phyloP scores from a whole-genome alignment of 2,888 invertebrate genomes.

The Amiota mariae region DNA sequence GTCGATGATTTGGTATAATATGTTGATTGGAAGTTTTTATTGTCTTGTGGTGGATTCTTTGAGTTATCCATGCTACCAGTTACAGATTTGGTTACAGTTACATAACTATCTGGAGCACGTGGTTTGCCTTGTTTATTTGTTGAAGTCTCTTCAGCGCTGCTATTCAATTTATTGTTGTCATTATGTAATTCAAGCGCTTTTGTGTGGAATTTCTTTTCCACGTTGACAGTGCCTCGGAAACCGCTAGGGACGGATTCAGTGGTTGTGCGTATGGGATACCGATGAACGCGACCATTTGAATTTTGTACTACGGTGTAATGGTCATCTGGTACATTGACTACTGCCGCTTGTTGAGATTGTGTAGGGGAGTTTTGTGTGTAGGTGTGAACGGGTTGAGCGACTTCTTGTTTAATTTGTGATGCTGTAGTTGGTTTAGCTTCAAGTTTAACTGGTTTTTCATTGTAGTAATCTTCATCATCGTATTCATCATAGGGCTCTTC shows the following conservation, averaged over 20 bases:
- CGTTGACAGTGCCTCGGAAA: slow-evolving; percentile 72
- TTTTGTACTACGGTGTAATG: slow-evolving; percentile 69
- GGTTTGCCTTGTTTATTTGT: slow-evolving; percentile 64
- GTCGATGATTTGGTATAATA: slow-evolving; percentile 91
- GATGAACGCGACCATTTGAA: slow-evolving; percentile 69
- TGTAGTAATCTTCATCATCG: slow-evolving; percentile 78
- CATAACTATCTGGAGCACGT: slow-evolving; percentile 79
- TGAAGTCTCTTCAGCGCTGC: slow-evolving; percentile 58
- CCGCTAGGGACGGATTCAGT: slow-evolving; percentile 71
- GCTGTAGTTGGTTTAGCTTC: slow-evolving; percentile 49
- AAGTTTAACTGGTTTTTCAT: slow-evolving; percentile 71
- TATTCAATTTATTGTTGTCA: slow-evolving; percentile 58
- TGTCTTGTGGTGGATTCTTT: slow-evolving; percentile 77
- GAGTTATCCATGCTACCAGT: slow-evolving; percentile 81
- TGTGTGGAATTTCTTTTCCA: slow-evolving; percentile 72
- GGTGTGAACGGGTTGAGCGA: slow-evolving; percentile 47
- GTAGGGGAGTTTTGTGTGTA: slow-evolving; percentile 66
- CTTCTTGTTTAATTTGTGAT: slow-evolving; percentile 40
- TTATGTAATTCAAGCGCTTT: slow-evolving; percentile 67
- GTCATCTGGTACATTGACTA: slow-evolving; percentile 48
- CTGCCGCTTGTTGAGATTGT: slow-evolving; percentile 67
- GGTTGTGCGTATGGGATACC: slow-evolving; percentile 60
- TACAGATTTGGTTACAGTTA: slow-evolving; percentile 86
- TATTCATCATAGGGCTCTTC: slow-evolving; percentile 73
- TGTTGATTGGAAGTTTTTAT: slow-evolving; percentile 84